Conservation (phyloP, 2,888 invertebrate species). For the Philhelius pedissequus region DNA sequence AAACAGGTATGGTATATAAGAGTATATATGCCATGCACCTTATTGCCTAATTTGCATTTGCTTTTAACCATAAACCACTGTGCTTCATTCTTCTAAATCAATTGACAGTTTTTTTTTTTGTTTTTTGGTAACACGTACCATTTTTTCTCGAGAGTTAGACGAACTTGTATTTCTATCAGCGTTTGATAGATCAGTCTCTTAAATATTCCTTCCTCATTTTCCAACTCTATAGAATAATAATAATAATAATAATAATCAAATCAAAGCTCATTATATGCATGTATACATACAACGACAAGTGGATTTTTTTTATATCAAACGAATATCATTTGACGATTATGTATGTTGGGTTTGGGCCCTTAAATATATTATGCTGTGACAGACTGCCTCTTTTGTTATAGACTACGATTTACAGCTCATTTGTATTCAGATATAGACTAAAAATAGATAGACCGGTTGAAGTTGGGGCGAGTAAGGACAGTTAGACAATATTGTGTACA, state of each 20-base stretch:
- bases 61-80: not conserved
- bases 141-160: not conserved
- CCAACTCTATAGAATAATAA: not conserved
- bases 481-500: not conserved
- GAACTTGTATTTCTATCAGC: not conserved
- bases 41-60: not conserved
- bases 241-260: not conserved
- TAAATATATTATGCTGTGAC: slow-evolving; percentile 13
- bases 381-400: not conserved
- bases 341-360: slow-evolving; percentile 16
- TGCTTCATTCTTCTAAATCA: not conserved
- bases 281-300: not conserved
- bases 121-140: not conserved
- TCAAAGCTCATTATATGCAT: not conserved
- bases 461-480: not conserved
- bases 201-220: slow-evolving; percentile 19
- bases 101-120: not conserved
- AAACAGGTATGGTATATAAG: too few species aligned
- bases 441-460: slow-evolving; percentile 6
- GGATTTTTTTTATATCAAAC: not conserved
- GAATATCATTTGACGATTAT: slow-evolving; percentile 5
- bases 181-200: not conserved
- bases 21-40: too few species aligned
- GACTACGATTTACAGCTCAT: not conserved
- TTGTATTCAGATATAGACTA: slow-evolving; percentile 1